Evolutionary conservation across 2,797 vertebrate species (phyloP).

Genomic region (Thripadectes ignobilis): DNA sequence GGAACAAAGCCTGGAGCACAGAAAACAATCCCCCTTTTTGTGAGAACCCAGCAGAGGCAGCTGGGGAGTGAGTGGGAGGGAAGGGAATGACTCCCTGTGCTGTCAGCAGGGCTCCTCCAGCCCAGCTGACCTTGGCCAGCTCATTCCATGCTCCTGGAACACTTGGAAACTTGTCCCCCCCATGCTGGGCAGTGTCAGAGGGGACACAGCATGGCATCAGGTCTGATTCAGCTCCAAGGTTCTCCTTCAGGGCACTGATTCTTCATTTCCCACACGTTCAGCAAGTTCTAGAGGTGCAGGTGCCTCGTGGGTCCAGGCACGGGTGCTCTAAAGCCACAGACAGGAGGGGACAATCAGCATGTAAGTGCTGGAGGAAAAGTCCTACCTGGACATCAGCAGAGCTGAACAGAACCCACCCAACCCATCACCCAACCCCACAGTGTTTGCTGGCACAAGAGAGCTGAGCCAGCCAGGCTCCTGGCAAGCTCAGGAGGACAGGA

Average conservation of each 20-base stretch:
- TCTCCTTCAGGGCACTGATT: not conserved
- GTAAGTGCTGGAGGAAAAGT: not conserved
- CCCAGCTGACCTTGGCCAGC: not conserved
- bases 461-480: not conserved
- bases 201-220: not conserved
- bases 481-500: not conserved
- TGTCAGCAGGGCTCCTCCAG: not conserved
- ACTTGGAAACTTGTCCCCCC: not conserved
- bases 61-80: slow-evolving; percentile 31
- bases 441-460: not conserved
- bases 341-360: too few relatives aligned
- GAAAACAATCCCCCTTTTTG: slow-evolving; percentile 14
- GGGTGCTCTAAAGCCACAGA: not conserved
- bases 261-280: rapidly evolving
- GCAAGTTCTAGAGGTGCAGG: not conserved
- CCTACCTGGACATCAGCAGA: not conserved
- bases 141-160: not conserved
- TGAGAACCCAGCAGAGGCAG: not conserved
- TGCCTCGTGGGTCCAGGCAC: not conserved
- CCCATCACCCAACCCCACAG: not conserved
- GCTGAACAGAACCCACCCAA: rapidly evolving
- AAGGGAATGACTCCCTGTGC: not conserved
- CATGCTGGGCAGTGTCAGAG: not conserved
- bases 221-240: rapidly evolving
- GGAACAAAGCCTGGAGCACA: not conserved